A percentile compares a stretch with the other conserved stretches of the same genome.
Conservation (phyloP, 1,140 invertebrate species). For the Lepidurus arcticus region DNA sequence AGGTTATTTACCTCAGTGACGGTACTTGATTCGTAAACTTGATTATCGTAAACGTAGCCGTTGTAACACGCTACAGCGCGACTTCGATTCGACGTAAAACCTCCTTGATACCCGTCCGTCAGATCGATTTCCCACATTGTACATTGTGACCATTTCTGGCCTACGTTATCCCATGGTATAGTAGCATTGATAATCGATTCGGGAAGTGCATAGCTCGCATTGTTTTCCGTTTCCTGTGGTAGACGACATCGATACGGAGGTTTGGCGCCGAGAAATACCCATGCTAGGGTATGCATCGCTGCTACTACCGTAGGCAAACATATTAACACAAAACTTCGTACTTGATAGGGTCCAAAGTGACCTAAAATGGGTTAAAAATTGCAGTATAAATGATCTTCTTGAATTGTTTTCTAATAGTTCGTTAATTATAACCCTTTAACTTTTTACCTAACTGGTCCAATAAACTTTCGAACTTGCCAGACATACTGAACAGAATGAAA, state of each 20-base stretch:
- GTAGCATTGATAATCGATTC: neutral
- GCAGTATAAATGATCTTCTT: too few relatives aligned
- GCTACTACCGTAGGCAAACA: neutral
- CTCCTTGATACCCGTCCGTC: neutral
- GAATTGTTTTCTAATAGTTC: too few relatives aligned
- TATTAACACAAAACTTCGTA: neutral
- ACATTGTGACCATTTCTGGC: neutral
- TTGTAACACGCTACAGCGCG: neutral
- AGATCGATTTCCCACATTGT: neutral
- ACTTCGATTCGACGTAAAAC: neutral
- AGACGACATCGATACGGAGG: neutral
- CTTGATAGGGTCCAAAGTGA: slow-evolving; percentile 5
- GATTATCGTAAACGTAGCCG: neutral
- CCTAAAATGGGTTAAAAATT: neutral
- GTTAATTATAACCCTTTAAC: neutral
- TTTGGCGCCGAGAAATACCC: slow-evolving; percentile 10
- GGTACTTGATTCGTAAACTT: neutral
- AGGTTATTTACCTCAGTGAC: neutral
- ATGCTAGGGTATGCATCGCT: slow-evolving; percentile 1
- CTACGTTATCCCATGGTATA: neutral
- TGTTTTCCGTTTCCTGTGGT: neutral
- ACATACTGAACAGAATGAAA: neutral
- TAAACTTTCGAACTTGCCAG: neutral
- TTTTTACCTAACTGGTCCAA: neutral
- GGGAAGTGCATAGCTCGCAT: neutral